Conservation (phyloP, 1,140 invertebrate species). For the Cydia amplana region DNA sequence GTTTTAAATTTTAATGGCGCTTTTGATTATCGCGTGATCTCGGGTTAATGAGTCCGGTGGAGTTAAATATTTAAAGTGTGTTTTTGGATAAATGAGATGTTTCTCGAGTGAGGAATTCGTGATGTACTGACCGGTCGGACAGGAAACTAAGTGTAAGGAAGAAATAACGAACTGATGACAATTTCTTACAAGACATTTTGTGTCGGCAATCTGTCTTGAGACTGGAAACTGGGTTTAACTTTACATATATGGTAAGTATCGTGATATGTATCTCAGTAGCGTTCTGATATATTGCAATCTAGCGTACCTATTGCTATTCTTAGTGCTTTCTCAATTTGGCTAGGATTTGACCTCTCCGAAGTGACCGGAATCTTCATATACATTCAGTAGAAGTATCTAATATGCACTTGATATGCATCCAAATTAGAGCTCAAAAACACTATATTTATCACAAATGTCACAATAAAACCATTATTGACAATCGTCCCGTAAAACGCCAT, state of each 20-base stretch:
- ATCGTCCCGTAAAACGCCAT: conserved; percentile 25
- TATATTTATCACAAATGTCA: conserved; percentile 2
- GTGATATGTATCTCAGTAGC: too few species aligned
- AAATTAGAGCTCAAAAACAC: neutral
- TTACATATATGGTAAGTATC: neutral
- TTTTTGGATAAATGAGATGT: conserved; percentile 48
- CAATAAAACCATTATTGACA: conserved; percentile 14
- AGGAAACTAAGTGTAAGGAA: neutral
- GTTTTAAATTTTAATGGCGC: conserved; percentile 48
- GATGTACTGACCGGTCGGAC: conserved; percentile 4
- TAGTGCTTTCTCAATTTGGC: too few species aligned
- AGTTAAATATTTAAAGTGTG: conserved; percentile 45
- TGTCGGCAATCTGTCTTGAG: neutral
- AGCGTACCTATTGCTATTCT: too few species aligned
- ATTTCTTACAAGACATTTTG: neutral
- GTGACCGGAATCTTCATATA: too few species aligned
- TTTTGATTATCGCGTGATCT: conserved; percentile 58
- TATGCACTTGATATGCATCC: too few species aligned
- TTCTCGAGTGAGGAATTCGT: conserved; percentile 33
- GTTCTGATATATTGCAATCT: too few species aligned
- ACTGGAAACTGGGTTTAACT: neutral
- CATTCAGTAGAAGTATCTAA: too few species aligned
- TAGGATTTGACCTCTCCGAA: too few species aligned
- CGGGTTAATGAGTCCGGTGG: conserved; percentile 50
- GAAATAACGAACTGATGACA: neutral